Base-by-base conservation (phyloP, 2,797 vertebrate genomes). In the Amblyopsis hoosieri region DNA sequence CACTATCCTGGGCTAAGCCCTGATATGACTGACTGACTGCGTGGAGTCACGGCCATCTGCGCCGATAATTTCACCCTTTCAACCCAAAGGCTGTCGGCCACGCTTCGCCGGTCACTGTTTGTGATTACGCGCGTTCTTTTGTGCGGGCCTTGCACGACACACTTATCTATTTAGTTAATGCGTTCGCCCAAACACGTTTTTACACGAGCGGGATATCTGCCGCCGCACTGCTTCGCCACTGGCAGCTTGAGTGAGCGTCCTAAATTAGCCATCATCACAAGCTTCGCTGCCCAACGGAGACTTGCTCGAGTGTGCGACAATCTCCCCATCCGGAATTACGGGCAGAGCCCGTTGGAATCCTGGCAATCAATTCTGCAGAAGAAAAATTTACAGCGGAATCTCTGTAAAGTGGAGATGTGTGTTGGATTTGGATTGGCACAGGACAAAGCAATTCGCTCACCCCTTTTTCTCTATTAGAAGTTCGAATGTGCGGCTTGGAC, bases 341-440 rank as follows among this genome's bases (percentile, higher is more conserved):
- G 2, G 71, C 67, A 46, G 69, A 87, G 74, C 83, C 74, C 79
- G 62, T 78, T 62, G 45, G 80, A 89, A 81, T 86, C 78, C 78
- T 85, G 85, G 79, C 89, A 87, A 81, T 85, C 71, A 53, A 60
- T 60, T 33, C 33, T 15, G 17, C 53, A 66, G 65, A 68, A 1
- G 19, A 23, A 23, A 3, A 87, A 83, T 90, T 85, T 86, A 89
- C 87, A 80, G 84, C 76, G 29, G 46, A 90, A 87, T 74, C 84
- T 82, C 69, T 78, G 19, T 80, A 68, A 83, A 86, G 80, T 80
- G 71, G 78, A 90, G 88, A 85, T 78, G 79, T 79, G 85, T 75
- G 47, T 12, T 51, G 78, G 74, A 85, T 89, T 78, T 81, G 80
- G 81, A 85, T 78, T 87, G 86, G 79, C 84, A 89, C 66, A 71